Evolutionary conservation across 2,888 invertebrate genomes (phyloP), one percentile per base, ranked within the genome.

Genomic region (Myopa tessellatipennis): DNA sequence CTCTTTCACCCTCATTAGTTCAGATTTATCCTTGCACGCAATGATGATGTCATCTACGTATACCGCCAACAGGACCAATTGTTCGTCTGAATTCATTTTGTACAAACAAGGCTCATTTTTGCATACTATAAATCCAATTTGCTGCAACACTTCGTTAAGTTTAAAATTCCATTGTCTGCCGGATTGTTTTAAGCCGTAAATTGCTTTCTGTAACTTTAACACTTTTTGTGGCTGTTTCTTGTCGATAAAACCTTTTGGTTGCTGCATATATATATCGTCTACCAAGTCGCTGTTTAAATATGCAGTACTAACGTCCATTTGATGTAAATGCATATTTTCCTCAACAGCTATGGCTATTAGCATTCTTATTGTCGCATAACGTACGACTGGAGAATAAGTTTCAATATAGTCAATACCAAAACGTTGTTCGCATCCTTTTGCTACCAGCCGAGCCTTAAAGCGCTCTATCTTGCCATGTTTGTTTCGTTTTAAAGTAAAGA

Each of bases 121-220:
- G 45, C 76, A 79, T 12, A 73, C 18, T 4, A 18, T 18, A 38
- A 81, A 80, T 4, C 80, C 80, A 61, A 79, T 78, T 40, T 69
- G 16, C 18, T 63, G 38, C 26, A 81, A 65, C 34, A 76, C 78
- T n/a, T 60, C 78, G 40, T 81, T 77, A 6, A 82, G 68, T 72
- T 71, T 77, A 10, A 63, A 71, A 67, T 82, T 82, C 81, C 81
- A 82, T 26, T 77, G 36, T 5, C 80, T 76, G 38, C 79, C 81
- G 7, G 81, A 80, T 55, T 82, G 82, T 68, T 82, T 83, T 0
- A 83, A 70, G 1, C 82, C 82, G 60, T 81, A 82, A 10, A 82
- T 77, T 4, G 82, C 78, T 50, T 82, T 82, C 12, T 79, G 55
- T 16, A 81, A 58, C 63, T 76, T 79, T 5, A 80, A 55, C 10